These are phyloP conservation scores for Chelonoidis abingdonii DNA, from an alignment of 2,113 vertebrate species.

Conservation along the genomic window DNA sequence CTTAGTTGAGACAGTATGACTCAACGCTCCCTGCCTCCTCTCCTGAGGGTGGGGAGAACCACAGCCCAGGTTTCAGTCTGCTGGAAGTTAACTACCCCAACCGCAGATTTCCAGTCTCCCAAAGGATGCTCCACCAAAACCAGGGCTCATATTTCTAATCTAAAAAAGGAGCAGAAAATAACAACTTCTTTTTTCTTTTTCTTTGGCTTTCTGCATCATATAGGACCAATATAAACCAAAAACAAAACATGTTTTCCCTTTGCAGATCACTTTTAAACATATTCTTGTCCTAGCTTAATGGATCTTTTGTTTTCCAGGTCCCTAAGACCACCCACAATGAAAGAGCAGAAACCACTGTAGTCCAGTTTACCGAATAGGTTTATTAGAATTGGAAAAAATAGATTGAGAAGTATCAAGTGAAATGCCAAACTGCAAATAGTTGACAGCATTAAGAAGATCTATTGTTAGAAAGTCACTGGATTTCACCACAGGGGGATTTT, in stretches of 20 bases:
- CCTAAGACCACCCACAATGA: neutral
- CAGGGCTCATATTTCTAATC: neutral
- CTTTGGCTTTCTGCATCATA: neutral
- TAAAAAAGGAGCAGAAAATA: neutral
- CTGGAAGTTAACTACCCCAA: too few species aligned
- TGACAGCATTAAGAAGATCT: accelerated
- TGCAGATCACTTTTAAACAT: neutral
- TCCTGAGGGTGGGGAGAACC: too few species aligned
- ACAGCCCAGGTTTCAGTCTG: too few species aligned
- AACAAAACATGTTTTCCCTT: neutral
- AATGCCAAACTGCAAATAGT: neutral
- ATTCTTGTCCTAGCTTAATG: neutral
- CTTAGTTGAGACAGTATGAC: too few species aligned
- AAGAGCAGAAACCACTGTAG: neutral
- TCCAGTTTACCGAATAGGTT: neutral
- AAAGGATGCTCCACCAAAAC: neutral
- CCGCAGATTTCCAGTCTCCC: too few species aligned
- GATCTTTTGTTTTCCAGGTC: neutral
- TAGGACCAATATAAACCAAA: neutral
- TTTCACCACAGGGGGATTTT: neutral
- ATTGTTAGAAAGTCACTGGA: neutral
- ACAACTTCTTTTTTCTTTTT: neutral
- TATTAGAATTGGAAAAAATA: neutral
- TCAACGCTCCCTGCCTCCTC: too few species aligned
- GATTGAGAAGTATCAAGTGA: neutral